phyloP scores from a whole-genome alignment of 1,140 invertebrate genomes.

The Apis laboriosa region DNA sequence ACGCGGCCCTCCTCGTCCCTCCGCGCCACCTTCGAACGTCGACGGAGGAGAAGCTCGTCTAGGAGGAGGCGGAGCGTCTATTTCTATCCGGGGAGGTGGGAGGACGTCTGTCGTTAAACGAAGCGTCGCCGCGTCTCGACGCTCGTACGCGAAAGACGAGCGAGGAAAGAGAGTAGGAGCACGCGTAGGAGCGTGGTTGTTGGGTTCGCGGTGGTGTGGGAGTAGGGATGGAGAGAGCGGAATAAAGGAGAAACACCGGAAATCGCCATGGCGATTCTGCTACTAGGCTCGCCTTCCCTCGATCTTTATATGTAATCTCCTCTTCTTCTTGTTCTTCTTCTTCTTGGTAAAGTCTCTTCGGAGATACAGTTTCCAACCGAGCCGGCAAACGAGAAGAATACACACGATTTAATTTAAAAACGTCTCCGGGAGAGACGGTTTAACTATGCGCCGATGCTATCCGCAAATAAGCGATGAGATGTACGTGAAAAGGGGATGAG shows the following conservation, averaged over 20 bases:
- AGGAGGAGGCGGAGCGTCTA: conserved; percentile 79
- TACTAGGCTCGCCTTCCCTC: neutral
- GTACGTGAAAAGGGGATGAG: no score
- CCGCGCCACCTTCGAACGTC: conserved; percentile 26
- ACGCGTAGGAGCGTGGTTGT: conserved; percentile 18
- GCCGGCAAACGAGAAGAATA: neutral
- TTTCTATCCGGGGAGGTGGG: conserved; percentile 72
- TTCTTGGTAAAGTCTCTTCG: neutral
- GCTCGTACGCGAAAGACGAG: conserved; percentile 13
- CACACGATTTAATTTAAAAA: conserved; percentile 13
- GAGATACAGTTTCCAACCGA: conserved; percentile 23
- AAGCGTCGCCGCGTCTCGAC: conserved; percentile 23
- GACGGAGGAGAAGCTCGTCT: conserved; percentile 56
- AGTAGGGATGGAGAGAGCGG: neutral
- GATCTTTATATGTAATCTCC: no score
- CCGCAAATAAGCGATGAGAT: neutral
- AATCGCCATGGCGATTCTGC: conserved; percentile 21
- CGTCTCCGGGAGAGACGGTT: neutral
- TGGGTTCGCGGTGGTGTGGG: neutral
- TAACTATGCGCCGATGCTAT: neutral
- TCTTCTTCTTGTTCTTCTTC: neutral
- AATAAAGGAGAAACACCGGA: neutral
- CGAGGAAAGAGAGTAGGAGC: conserved; percentile 27
- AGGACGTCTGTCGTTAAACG: conserved; percentile 56
- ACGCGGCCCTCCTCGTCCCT: neutral